Evolutionary conservation across 1,140 invertebrate species (phyloP).

Genomic region (Trichonephila clavipes): DNA sequence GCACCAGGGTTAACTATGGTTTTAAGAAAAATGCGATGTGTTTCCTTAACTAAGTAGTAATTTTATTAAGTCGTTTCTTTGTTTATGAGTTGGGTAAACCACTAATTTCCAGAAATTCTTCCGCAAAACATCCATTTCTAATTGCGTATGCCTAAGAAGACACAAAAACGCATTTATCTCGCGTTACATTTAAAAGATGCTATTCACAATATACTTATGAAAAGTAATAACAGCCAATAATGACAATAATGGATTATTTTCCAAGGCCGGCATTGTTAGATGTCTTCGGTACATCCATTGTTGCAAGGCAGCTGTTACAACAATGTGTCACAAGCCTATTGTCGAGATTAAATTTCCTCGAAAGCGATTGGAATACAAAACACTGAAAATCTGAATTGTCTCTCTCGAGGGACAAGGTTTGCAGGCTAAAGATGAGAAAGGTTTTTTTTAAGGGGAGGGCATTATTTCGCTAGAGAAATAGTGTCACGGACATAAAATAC

Average conservation of each 20-base stretch:
- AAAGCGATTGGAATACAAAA: slow-evolving; percentile 72
- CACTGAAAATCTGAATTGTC: slow-evolving; percentile 30
- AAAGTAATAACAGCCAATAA: slow-evolving; percentile 53
- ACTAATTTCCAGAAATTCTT: neutral
- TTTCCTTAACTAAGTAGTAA: neutral
- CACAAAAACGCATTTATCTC: neutral
- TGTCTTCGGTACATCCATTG: slow-evolving; percentile 51
- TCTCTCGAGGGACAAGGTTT: slow-evolving; percentile 16
- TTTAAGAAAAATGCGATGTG: neutral
- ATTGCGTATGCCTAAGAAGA: neutral
- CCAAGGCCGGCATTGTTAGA: slow-evolving; percentile 68
- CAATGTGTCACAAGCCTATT: slow-evolving; percentile 67
- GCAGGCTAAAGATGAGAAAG: slow-evolving; percentile 46
- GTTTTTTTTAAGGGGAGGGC: neutral
- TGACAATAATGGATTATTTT: slow-evolving; percentile 73
- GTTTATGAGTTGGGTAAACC: neutral
- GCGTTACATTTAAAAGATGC: slow-evolving; percentile 26
- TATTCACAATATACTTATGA: neutral
- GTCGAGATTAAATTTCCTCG: slow-evolving; percentile 61
- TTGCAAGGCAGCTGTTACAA: slow-evolving; percentile 70
- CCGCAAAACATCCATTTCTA: slow-evolving; percentile 35
- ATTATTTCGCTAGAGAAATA: slow-evolving; percentile 30
- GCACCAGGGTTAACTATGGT: neutral
- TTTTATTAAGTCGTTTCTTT: slow-evolving; percentile 31
- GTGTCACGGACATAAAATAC: slow-evolving; percentile 62